Evolutionary conservation across 2,797 vertebrate species (phyloP).

Genomic region (Myotis pilosus): DNA sequence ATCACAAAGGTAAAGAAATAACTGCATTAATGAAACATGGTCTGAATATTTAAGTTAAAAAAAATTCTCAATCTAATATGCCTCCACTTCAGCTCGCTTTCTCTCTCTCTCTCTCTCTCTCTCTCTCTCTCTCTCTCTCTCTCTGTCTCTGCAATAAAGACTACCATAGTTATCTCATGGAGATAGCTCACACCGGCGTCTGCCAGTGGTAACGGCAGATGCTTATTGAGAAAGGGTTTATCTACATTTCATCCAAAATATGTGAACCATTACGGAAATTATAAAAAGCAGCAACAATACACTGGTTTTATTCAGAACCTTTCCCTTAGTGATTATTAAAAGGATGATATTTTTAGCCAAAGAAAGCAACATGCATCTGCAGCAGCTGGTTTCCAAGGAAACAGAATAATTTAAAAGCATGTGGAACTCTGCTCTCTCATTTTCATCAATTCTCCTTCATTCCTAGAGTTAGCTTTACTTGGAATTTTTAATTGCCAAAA

Average conservation of each 20-base stretch:
- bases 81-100: background rate
- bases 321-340: conserved; percentile 83
- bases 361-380: conserved; percentile 86
- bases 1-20: conserved; percentile 32
- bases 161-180: conserved; percentile 66
- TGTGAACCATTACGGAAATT: conserved; percentile 80
- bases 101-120: background rate
- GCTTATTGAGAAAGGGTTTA: conserved; percentile 77
- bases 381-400: conserved; percentile 87
- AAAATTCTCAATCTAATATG: background rate
- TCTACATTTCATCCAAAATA: conserved; percentile 76
- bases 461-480: conserved; percentile 78
- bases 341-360: conserved; percentile 85
- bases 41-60: background rate
- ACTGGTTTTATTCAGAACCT: conserved; percentile 79
- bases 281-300: conserved; percentile 77
- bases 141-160: conserved; percentile 60
- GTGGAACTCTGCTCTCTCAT: conserved; percentile 84
- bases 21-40: background rate
- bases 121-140: background rate
- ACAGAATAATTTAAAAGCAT: conserved; percentile 88
- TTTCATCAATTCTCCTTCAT: conserved; percentile 82
- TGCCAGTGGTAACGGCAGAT: conserved; percentile 73
- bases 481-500: conserved; percentile 75
- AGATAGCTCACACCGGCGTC: conserved; percentile 30